Conservation (phyloP, 2,113 vertebrate species). For the Xenus cinereus region DNA sequence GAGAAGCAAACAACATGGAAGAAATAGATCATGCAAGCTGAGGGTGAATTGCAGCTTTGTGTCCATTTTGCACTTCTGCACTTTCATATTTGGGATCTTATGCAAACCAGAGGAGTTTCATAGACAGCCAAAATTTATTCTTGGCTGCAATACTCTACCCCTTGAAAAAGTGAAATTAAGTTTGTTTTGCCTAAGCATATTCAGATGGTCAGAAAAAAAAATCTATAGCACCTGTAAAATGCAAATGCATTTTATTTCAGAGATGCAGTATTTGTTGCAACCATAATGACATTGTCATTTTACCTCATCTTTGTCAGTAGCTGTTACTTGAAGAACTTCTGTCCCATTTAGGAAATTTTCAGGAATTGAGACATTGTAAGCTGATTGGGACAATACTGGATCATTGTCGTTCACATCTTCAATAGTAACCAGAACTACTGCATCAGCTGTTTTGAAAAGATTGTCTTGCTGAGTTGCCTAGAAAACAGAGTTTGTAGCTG, state of each 20-base stretch:
- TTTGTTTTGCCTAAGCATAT: neutral
- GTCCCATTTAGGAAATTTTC: conserved; percentile 73
- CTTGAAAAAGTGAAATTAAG: neutral
- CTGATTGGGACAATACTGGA: conserved; percentile 62
- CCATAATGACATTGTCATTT: neutral
- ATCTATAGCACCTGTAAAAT: neutral
- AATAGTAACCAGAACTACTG: conserved; percentile 71
- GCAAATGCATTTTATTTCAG: neutral
- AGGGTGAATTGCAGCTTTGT: neutral
- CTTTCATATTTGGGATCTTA: neutral
- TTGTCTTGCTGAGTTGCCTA: conserved; percentile 79
- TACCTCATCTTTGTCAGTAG: conserved; percentile 76
- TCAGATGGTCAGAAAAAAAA: neutral
- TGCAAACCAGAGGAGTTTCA: neutral
- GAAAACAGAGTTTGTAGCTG: neutral
- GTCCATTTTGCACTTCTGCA: neutral
- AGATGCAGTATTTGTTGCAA: neutral
- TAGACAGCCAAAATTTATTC: neutral
- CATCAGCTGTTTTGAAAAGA: conserved; percentile 66
- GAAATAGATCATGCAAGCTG: neutral
- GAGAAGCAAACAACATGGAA: neutral
- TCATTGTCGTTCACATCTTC: conserved; percentile 73
- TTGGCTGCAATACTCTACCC: neutral
- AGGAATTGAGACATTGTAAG: conserved; percentile 53
- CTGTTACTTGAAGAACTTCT: conserved; percentile 61